Evolutionary conservation across 2,888 invertebrate genomes (phyloP), one percentile per base, ranked within the genome.

Genomic region (Gandaritis pyraliata): DNA sequence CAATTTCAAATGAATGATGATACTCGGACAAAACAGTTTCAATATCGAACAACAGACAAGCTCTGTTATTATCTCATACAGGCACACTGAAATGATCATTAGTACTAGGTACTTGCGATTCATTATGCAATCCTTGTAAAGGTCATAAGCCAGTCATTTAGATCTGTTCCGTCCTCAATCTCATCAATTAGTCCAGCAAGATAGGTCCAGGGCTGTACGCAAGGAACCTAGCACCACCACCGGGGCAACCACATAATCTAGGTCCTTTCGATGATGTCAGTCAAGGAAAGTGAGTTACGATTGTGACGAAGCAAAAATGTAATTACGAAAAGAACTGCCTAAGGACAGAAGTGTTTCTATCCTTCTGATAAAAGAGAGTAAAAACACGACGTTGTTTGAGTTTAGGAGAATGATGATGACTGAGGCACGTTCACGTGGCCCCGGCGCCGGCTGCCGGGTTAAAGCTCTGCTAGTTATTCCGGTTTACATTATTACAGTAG

Each of bases 141-240:
- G 59, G 52, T 43, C 48, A 48, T 23, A 11, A 56, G 52, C 30
- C 58, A 51, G 52, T 5, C 45, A 46, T 47, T 56, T 47, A 57
- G 56, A 30, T 48, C 30, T 43, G 7, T 36, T 45, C 36, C 38
- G 8, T 7, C 43, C 38, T 54, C 53, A 59, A 43, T 54, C n/a
- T n/a, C 49, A 60, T 54, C 29, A 54, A 54, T 54, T 49, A 49
- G 18, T 23, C 10, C 10, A 39, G 51, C 33, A 46, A 29, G n/a
- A 47, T 53, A 2, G 41, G 30, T 29, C 33, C 30, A 41, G 43
- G 33, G 33, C 0, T 8, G 38, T 33, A 53, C 41, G 30, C 30
- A 30, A 47, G 30, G 13, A 30, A 30, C 30, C 3, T 30, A 30
- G 7, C 30, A 10, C 6, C 29, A 10, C 30, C 4, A 30, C n/a